Base-by-base conservation (phyloP, 92 coral and sea anemone genomes). In the Porites rus region DNA sequence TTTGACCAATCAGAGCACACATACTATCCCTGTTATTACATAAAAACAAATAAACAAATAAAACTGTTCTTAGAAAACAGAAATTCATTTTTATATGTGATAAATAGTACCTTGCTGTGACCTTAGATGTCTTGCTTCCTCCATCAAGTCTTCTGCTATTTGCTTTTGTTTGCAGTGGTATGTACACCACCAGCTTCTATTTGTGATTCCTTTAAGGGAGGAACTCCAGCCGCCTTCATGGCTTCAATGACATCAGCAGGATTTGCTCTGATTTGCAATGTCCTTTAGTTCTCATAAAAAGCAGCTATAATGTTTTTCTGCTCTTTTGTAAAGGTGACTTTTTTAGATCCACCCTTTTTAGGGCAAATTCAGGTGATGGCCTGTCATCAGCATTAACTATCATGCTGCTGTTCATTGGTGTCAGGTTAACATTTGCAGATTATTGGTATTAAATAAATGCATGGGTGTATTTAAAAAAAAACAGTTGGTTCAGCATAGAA, bases 101-200 rank as follows among this genome's bases (percentile, higher is more conserved):
- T 43, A 28, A 28, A 28, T 28, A 28, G 31, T 28, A 28, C 31
- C 56, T 1, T 62, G 82, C 20, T 63, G 59, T 16, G 54, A 24
- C 28, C 69, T 14, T 12, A 77, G 70, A 10, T 12, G 82, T 14
- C 82, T 4, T 13, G 92, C 92, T 74, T 88, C 84, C 10, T 72
- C 69, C 50, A 80, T 24, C 12, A 80, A 2, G 73, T 77, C 88
- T 17, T 84, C 78, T 38, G 83, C 81, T 14, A 88, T 6, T 3
- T 86, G 89, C 50, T 87, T 91, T 13, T 84, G 88, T 50, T 91
- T 91, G 24, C 90, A 77, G 67, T 83, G 86, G 43, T 91, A 84
- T 1, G 93, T 68, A 73, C 91, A 72, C 88, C 91, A 87, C 86
- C 90, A 91, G 58, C 93, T 85, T 52, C 88, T 13, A 91, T 88